Conservation (phyloP, 2,888 invertebrate genomes). For the Callyntrura sp. region DNA sequence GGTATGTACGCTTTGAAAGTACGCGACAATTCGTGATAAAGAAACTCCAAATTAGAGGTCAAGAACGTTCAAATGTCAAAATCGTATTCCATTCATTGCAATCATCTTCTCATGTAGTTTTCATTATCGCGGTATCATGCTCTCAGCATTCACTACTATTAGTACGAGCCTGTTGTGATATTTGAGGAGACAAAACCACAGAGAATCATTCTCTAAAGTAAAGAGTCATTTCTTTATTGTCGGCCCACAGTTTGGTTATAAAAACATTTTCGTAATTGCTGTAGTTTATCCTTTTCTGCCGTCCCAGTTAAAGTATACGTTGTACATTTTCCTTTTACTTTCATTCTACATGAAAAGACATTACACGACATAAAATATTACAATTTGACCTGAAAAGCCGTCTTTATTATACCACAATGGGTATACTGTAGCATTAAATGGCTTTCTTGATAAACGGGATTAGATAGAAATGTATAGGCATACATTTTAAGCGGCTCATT, state of each 20-base stretch:
- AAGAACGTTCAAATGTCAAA: slow-evolving; percentile 32
- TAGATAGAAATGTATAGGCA: background rate
- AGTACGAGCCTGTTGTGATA: background rate
- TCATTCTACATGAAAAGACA: background rate
- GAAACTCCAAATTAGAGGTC: slow-evolving; percentile 8
- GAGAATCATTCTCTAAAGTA: background rate
- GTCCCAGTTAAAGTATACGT: background rate
- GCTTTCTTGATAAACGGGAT: background rate
- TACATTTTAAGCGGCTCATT: background rate
- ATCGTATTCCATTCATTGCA: slow-evolving; percentile 31
- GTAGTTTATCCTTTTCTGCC: background rate
- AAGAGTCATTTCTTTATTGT: too few species aligned
- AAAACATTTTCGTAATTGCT: slow-evolving; percentile 22
- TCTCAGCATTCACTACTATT: slow-evolving; percentile 17
- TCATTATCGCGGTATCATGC: background rate
- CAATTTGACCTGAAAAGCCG: too few species aligned
- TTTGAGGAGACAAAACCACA: slow-evolving; percentile 48
- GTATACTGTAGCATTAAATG: too few species aligned
- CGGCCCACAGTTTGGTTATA: background rate
- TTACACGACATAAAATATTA: too few species aligned
- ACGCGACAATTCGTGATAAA: background rate
- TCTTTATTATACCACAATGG: too few species aligned
- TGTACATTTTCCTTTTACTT: slow-evolving; percentile 14
- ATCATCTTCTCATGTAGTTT: background rate
- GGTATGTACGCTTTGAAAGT: background rate